phyloP scores from a whole-genome alignment of 2,797 vertebrate species.

The Sciaenops ocellatus region DNA sequence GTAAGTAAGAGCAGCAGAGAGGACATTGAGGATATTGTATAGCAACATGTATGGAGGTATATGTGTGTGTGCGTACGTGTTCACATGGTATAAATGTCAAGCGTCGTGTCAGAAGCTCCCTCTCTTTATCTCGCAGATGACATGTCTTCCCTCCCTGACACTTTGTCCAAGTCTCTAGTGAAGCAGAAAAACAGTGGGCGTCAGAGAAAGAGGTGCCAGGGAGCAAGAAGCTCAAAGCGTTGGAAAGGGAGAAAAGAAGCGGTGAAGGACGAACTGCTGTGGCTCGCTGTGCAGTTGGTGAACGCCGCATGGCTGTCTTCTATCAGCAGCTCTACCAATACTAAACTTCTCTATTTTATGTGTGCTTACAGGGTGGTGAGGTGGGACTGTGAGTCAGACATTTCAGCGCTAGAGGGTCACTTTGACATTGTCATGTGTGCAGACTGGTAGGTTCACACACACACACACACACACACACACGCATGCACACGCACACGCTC shows the following conservation, averaged over 20 bases:
- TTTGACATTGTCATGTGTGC: slow-evolving; percentile 99
- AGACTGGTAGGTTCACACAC: slow-evolving; percentile 93
- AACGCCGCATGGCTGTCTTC: background rate
- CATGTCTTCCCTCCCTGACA: slow-evolving; percentile 59
- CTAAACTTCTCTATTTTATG: slow-evolving; percentile 40
- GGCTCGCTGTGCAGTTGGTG: slow-evolving; percentile 17
- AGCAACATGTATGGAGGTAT: slow-evolving; percentile 8
- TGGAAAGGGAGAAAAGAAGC: slow-evolving; percentile 29
- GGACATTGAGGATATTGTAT: slow-evolving; percentile 14
- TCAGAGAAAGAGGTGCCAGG: slow-evolving; percentile 74
- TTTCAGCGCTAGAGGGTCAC: slow-evolving; percentile 95
- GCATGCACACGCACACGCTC: slow-evolving; percentile 19
- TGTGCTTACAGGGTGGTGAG: slow-evolving; percentile 91
- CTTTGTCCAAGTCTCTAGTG: slow-evolving; percentile 61
- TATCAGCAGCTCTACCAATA: background rate
- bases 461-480: slow-evolving; percentile 32
- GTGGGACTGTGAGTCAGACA: slow-evolving; percentile 97
- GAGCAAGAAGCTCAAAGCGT: slow-evolving; percentile 39
- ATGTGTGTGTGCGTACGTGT: slow-evolving; percentile 17
- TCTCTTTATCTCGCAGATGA: slow-evolving; percentile 65
- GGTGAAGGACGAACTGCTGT: slow-evolving; percentile 16
- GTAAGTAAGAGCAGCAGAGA: background rate
- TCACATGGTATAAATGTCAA: slow-evolving; percentile 81
- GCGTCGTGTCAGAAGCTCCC: slow-evolving; percentile 77
- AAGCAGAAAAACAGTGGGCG: slow-evolving; percentile 72